Evolutionary conservation across 2,113 vertebrate genomes (phyloP).

Genomic region (Pedionomus torquatus): DNA sequence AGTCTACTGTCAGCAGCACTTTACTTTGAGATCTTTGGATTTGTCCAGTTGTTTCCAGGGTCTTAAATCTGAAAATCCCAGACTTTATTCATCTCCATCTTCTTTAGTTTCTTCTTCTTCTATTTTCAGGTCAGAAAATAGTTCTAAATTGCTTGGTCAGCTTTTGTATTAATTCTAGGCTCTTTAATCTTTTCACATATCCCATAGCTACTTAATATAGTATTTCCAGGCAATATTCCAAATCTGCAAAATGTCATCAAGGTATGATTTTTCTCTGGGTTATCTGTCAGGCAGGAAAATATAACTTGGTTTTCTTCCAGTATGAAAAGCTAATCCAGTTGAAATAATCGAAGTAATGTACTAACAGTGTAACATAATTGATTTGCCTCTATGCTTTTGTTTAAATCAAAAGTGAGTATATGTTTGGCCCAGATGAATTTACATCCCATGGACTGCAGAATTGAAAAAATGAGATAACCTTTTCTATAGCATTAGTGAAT

Average conservation of each 20-base stretch:
- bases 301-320: background rate
- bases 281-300: background rate
- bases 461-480: background rate
- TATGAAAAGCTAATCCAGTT: background rate
- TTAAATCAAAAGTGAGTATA: background rate
- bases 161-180: background rate
- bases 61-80: constrained; percentile 30
- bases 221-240: constrained; percentile 2
- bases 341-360: background rate
- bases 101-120: background rate
- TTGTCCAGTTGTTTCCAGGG: background rate
- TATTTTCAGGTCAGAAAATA: background rate
- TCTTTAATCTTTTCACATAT: constrained; percentile 6
- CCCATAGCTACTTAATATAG: background rate
- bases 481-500: background rate
- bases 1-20: background rate
- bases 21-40: background rate
- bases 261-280: background rate
- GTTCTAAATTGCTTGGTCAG: background rate
- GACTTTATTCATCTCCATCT: background rate
- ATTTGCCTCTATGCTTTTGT: background rate
- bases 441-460: background rate
- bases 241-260: constrained; percentile 18
- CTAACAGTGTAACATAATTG: background rate
- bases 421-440: background rate